A percentile compares a stretch with the other conserved stretches of the same genome.
phyloP scores from a whole-genome alignment of 2,797 vertebrate species.

The Gymnoscopelus microlampas region DNA sequence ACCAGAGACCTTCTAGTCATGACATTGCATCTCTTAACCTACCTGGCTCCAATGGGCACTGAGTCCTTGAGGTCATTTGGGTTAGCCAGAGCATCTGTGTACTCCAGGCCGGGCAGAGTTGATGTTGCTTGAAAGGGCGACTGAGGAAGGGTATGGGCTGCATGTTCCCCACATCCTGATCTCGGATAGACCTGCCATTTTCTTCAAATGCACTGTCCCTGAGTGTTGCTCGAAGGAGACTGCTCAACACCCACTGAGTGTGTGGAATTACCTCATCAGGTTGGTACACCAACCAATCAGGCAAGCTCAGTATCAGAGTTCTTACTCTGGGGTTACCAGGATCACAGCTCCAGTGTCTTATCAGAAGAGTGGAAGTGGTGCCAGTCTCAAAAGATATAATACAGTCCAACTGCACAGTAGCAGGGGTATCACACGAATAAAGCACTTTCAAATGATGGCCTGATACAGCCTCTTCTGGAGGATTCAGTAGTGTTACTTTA shows the following conservation, averaged over 20 bases:
- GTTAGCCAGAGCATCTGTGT: constrained; percentile 58
- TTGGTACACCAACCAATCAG: constrained; percentile 83
- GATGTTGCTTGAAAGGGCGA: constrained; percentile 78
- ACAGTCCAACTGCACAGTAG: constrained; percentile 74
- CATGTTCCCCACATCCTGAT: constrained; percentile 59
- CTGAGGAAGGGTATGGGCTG: constrained; percentile 60
- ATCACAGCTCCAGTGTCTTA: constrained; percentile 74
- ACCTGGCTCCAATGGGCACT: constrained; percentile 82
- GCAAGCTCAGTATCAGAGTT: constrained; percentile 69
- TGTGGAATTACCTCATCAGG: constrained; percentile 75
- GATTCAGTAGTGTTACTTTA: constrained; percentile 75
- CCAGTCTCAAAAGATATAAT: constrained; percentile 73
- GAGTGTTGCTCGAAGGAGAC: constrained; percentile 75
- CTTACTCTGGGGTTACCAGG: constrained; percentile 53
- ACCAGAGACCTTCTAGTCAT: background rate
- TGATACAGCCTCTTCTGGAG: constrained; percentile 69
- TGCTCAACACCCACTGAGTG: constrained; percentile 76
- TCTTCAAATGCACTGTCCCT: constrained; percentile 35
- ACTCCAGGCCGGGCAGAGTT: constrained; percentile 74
- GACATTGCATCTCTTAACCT: constrained; percentile 2
- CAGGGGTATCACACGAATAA: constrained; percentile 73
- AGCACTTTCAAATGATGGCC: constrained; percentile 60
- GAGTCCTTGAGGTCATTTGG: constrained; percentile 38
- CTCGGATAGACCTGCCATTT: constrained; percentile 26
- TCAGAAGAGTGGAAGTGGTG: constrained; percentile 43